Evolutionary conservation across 2,888 invertebrate species (phyloP).

Genomic region (Cryptocephalus moraei): DNA sequence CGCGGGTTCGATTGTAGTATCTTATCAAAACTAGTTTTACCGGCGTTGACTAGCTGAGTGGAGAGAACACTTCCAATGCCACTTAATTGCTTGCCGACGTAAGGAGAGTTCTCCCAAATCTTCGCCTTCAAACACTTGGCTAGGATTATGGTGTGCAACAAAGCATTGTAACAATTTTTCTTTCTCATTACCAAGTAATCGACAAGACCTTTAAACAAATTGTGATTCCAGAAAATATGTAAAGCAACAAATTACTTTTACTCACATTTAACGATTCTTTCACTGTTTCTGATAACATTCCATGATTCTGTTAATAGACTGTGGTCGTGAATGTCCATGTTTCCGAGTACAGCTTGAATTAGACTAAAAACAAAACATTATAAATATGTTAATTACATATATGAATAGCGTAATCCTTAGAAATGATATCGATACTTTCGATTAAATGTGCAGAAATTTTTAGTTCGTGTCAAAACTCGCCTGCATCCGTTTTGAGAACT

Average conservation of each 20-base stretch:
- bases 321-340: constrained; percentile 55
- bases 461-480: too few relatives aligned
- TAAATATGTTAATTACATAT: background rate
- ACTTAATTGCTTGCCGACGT: constrained; percentile 57
- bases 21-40: constrained; percentile 54
- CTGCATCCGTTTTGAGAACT: too few relatives aligned
- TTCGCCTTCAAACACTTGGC: constrained; percentile 56
- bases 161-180: constrained; percentile 38
- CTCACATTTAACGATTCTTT: constrained; percentile 60
- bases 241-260: constrained; percentile 2
- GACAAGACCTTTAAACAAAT: constrained; percentile 42
- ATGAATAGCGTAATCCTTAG: background rate
- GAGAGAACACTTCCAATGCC: constrained; percentile 61
- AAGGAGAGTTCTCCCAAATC: constrained; percentile 67
- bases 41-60: constrained; percentile 51
- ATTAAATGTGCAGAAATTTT: background rate
- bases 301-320: constrained; percentile 59
- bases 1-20: constrained; percentile 58
- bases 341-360: constrained; percentile 65
- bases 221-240: background rate
- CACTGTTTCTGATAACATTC: constrained; percentile 57
- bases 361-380: constrained; percentile 41
- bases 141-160: constrained; percentile 50
- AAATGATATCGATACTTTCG: background rate
- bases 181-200: constrained; percentile 43